phyloP scores from a whole-genome alignment of 2,113 vertebrate genomes.

The Scomber colias region DNA sequence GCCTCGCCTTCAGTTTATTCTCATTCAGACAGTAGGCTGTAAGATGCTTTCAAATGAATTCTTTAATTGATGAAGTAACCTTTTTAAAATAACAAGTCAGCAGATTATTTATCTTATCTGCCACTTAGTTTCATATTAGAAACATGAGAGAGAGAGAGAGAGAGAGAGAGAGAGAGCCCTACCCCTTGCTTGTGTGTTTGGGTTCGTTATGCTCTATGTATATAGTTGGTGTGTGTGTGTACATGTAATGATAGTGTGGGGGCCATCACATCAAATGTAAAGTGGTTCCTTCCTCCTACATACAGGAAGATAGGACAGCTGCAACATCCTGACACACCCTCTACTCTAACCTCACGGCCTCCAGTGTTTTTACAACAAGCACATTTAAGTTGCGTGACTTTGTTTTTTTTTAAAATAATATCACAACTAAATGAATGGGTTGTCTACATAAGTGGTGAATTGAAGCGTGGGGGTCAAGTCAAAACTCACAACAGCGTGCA shows the following conservation, averaged over 20 bases:
- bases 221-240: background rate
- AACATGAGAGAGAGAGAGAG: too few relatives aligned
- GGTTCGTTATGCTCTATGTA: background rate
- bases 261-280: constrained; percentile 46
- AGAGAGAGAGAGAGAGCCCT: background rate
- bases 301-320: constrained; percentile 32
- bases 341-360: background rate
- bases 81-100: too few relatives aligned
- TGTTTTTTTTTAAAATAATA: background rate
- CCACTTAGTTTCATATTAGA: too few relatives aligned
- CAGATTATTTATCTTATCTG: too few relatives aligned
- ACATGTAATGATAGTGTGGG: background rate
- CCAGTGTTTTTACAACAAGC: background rate
- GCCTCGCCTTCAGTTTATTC: too few relatives aligned
- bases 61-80: too few relatives aligned
- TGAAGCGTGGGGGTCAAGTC: too few relatives aligned
- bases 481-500: too few relatives aligned
- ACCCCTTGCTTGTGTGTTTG: background rate
- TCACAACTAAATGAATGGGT: too few relatives aligned
- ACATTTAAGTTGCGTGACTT: background rate
- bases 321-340: constrained; percentile 59
- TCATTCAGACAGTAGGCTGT: too few relatives aligned
- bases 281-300: constrained; percentile 54
- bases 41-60: too few relatives aligned
- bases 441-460: too few relatives aligned